Evolutionary conservation across 1,140 invertebrate species (phyloP).

Genomic region (Rhagoletis zephyria): DNA sequence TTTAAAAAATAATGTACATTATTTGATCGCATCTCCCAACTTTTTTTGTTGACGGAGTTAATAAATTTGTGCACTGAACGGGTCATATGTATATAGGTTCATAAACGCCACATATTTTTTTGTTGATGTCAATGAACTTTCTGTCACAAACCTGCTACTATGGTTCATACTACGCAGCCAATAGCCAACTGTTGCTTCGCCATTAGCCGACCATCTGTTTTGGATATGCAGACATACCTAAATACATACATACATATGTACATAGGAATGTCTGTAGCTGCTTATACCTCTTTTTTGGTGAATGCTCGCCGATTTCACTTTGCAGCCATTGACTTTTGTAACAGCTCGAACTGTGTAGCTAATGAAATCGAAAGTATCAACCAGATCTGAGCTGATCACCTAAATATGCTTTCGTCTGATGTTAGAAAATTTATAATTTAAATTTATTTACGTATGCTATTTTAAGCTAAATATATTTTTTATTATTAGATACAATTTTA

Average conservation of each 20-base stretch:
- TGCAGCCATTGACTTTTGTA: slow-evolving; percentile 23
- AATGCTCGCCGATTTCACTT: slow-evolving; percentile 40
- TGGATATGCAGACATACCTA: neutral
- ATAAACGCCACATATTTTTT: slow-evolving; percentile 12
- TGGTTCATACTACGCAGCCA: neutral
- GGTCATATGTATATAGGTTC: too few relatives aligned
- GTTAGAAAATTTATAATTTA: slow-evolving; percentile 19
- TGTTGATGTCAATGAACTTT: slow-evolving; percentile 34
- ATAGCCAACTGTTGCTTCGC: slow-evolving; percentile 20
- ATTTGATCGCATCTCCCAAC: too few relatives aligned
- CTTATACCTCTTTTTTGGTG: neutral
- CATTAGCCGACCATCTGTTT: neutral
- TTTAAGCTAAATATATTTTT: neutral
- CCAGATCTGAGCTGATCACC: slow-evolving; percentile 13
- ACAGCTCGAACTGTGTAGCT: slow-evolving; percentile 17
- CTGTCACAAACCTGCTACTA: slow-evolving; percentile 46
- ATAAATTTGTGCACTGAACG: too few relatives aligned
- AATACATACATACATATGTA: neutral
- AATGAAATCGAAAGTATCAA: slow-evolving; percentile 45
- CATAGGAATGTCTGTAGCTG: neutral
- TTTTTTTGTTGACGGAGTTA: too few relatives aligned
- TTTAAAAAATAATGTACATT: too few relatives aligned
- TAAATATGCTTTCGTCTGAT: neutral
- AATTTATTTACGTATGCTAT: neutral
- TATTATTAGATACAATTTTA: neutral